Evolutionary conservation across 1,140 invertebrate genomes (phyloP), one percentile per base, ranked within the genome.

Genomic region (Lethocerus indicus): DNA sequence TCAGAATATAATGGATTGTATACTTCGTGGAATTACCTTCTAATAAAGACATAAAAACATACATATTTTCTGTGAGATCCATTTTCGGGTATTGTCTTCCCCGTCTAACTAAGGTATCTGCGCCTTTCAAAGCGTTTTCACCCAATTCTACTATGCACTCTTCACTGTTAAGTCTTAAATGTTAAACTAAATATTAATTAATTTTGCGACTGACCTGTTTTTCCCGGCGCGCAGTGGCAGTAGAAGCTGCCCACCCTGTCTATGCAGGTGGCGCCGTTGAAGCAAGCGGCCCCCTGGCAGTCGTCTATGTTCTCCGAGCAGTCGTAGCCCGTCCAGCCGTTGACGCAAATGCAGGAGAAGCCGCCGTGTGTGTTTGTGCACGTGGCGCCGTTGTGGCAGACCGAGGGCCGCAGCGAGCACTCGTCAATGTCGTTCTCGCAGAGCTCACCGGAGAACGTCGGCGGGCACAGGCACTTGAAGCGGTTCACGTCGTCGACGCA

Each of bases 221-320:
- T 97, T 36, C 93, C 93, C 2, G 83, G 76, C 7, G 90, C 90
- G 67, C 94, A 98, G 54, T 85, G 79, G 65, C 95, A 98, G 61
- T 86, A 84, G 68, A 94, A 98, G 48, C 86, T 82, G 13, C 87
- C 92, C 26, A 96, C 90, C 18, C 87, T 72, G 60, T 97, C 92
- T 56, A 93, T 87, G 64, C 94, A 98, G 0, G 91, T 97, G 25
- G 91, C 93, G 0, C 89, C 92, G 60, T 97, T 93, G 66, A 93
- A 91, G 65, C 95, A 98, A 0, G 90, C 85, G 0, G 87, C 85
- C 20, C 79, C 82, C 2, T 81, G 81, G 62, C 91, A 96, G 64
- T 96, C 91, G 64, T 94, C 87, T 57, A 92, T 91, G 67, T 95
- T 94, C 57, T 83, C 75, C 16, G 83, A 85, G 64, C 91, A 95